Conservation (phyloP, 2,113 vertebrate genomes). For the Sakesphorus luctuosus region DNA sequence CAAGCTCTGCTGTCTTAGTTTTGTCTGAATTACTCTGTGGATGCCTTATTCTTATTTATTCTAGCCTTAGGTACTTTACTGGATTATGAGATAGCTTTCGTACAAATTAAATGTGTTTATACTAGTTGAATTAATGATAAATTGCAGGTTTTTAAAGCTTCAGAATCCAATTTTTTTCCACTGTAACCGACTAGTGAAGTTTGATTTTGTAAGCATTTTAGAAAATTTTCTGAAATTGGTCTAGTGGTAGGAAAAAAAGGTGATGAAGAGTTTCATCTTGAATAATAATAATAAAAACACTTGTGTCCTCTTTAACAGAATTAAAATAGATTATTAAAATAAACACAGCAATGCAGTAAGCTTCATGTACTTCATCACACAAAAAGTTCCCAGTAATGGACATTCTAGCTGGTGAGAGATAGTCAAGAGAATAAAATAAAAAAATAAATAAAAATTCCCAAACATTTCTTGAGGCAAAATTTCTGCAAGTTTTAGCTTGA, state of each 20-base stretch:
- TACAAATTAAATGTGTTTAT: neutral
- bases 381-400: neutral
- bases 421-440: neutral
- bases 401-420: neutral
- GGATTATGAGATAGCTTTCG: neutral
- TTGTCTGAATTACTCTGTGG: neutral
- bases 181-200: neutral
- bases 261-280: neutral
- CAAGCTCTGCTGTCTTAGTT: neutral
- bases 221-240: neutral
- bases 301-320: neutral
- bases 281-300: neutral
- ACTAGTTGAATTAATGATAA: neutral
- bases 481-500: neutral
- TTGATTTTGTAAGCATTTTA: neutral
- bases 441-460: fast-evolving
- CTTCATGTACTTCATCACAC: neutral
- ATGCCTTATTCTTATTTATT: neutral
- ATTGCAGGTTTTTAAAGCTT: neutral
- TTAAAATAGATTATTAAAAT: neutral
- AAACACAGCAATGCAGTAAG: neutral
- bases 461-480: neutral
- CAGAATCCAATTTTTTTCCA: neutral
- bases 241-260: neutral
- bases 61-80: neutral